Percentiles rank a stretch among this genome's conserved stretches.
phyloP scores from a whole-genome alignment of 2,888 invertebrate genomes.

The Dorcus parallelipipedus region DNA sequence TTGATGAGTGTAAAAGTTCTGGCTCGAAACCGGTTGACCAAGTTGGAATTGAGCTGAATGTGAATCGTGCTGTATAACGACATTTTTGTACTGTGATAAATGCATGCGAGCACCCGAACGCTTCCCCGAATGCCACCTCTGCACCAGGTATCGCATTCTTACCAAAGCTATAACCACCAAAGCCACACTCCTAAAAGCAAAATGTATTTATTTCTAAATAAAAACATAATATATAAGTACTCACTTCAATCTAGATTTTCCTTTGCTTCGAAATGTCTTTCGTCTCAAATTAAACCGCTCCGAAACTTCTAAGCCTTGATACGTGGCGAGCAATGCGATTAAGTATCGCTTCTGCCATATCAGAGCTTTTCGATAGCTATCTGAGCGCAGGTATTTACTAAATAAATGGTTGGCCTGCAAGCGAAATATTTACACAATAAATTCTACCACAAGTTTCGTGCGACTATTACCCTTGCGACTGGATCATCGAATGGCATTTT shows the following conservation, averaged over 20 bases:
- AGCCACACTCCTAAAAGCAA: constrained; percentile 50
- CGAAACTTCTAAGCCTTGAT: constrained; percentile 25
- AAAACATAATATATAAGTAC: neutral
- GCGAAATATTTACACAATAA: constrained; percentile 15
- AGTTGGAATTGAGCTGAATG: constrained; percentile 38
- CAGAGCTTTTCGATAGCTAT: constrained; percentile 83
- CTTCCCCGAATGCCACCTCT: constrained; percentile 60
- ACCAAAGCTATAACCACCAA: constrained; percentile 58
- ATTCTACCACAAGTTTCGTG: too few relatives aligned
- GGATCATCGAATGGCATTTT: constrained; percentile 39
- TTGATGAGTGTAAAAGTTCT: constrained; percentile 31
- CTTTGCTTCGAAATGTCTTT: constrained; percentile 1
- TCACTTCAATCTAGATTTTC: constrained; percentile 19
- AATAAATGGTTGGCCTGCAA: constrained; percentile 59
- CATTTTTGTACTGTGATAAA: constrained; percentile 5
- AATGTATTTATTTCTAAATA: neutral
- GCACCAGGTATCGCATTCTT: constrained; percentile 65
- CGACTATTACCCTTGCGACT: constrained; percentile 34
- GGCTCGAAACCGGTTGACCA: constrained; percentile 43
- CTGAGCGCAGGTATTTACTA: constrained; percentile 70
- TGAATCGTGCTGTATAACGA: neutral
- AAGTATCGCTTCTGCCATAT: constrained; percentile 90
- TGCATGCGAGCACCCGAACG: constrained; percentile 52
- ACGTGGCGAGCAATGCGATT: constrained; percentile 60
- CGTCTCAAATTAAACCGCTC: neutral